A percentile compares a stretch with the other conserved stretches of the same genome.
Evolutionary conservation across 2,113 vertebrate genomes (phyloP).

Genomic region (human (Homo sapiens)): GRCh38 chr16:79903001-79903500

Average conservation of each 20-base stretch:
- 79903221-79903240: no score
- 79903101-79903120: neutral
- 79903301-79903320: neutral
- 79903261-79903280: fast-evolving
- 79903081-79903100: neutral
- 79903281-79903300: neutral
- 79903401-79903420: neutral
- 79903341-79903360: neutral
- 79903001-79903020: neutral
- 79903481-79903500: neutral
- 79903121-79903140: neutral
- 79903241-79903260: neutral
- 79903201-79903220: neutral
- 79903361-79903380: neutral
- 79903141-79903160: neutral
- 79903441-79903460: neutral
- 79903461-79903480: neutral
- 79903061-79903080: neutral
- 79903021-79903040: neutral
- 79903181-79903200: neutral
- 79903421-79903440: neutral
- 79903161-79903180: neutral
- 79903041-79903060: neutral
- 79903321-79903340: neutral
- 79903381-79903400: fast-evolving